Conservation (phyloP, 2,888 invertebrate genomes). For the Labia minor region DNA sequence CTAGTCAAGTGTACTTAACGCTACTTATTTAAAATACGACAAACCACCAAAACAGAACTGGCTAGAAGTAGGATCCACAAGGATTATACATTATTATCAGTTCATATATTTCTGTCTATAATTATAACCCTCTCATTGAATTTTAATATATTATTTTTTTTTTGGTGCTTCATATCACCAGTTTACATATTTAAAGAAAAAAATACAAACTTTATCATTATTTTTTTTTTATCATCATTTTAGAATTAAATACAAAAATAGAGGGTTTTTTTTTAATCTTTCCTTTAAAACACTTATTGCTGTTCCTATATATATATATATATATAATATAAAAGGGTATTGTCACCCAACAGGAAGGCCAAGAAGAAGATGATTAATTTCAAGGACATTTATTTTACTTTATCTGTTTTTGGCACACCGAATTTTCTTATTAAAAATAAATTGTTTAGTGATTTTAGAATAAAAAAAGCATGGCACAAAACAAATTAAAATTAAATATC, state of each 20-base stretch:
- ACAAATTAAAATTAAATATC: slow-evolving; percentile 14
- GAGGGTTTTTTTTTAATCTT: slow-evolving; percentile 41
- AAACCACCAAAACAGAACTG: slow-evolving; percentile 29
- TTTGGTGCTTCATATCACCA: slow-evolving; percentile 22
- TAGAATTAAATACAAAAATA: slow-evolving; percentile 42
- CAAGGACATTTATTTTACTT: background rate
- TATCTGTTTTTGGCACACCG: slow-evolving; percentile 20
- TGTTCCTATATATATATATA: slow-evolving; percentile 37
- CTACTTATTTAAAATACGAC: slow-evolving; percentile 27
- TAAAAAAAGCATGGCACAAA: slow-evolving; percentile 17
- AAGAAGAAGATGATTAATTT: background rate
- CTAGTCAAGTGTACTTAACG: slow-evolving; percentile 28
- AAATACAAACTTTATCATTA: slow-evolving; percentile 29
- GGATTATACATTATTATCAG: slow-evolving; percentile 26
- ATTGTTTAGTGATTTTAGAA: background rate
- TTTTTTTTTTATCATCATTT: slow-evolving; percentile 27
- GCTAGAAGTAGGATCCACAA: slow-evolving; percentile 28
- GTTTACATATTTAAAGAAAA: slow-evolving; percentile 28
- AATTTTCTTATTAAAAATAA: background rate
- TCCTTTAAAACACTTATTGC: slow-evolving; percentile 38
- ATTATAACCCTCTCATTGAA: slow-evolving; percentile 28
- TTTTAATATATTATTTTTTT: slow-evolving; percentile 22
- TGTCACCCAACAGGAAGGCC: slow-evolving; percentile 29
- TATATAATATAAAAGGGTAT: slow-evolving; percentile 32
- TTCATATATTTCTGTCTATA: slow-evolving; percentile 22